Evolutionary conservation across 2,888 invertebrate genomes (phyloP).

Genomic region (Drosophila subsilvestris): DNA sequence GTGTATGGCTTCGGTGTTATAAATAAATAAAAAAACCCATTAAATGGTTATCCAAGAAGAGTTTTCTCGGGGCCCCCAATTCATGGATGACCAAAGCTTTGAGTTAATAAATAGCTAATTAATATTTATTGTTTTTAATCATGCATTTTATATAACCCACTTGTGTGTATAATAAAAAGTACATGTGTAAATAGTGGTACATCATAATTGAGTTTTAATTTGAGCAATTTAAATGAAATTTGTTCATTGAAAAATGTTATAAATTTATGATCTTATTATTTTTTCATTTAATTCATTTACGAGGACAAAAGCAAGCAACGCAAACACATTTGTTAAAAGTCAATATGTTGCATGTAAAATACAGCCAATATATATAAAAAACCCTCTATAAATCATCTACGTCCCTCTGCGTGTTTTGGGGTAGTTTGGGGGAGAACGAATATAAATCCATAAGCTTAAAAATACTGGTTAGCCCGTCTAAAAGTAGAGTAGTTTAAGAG

Average conservation of each 20-base stretch:
- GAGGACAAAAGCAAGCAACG: background rate
- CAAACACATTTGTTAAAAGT: no score
- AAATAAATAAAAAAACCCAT: conserved; percentile 13
- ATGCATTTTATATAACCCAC: no score
- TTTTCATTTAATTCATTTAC: background rate
- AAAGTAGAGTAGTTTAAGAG: no score
- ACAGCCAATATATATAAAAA: no score
- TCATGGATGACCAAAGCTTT: background rate
- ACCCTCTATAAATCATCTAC: no score
- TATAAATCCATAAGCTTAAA: no score
- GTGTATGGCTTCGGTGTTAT: background rate
- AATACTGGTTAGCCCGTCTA: no score
- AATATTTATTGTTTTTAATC: background rate
- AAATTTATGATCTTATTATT: background rate
- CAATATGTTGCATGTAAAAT: no score
- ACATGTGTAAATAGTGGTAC: no score
- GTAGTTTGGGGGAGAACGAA: no score
- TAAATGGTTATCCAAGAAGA: background rate
- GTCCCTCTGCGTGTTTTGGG: no score
- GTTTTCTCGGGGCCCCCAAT: conserved; percentile 1
- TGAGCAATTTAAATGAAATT: background rate
- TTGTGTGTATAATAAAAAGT: background rate
- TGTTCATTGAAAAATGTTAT: background rate
- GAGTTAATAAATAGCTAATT: conserved; percentile 29
- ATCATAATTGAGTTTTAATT: no score